These are phyloP conservation scores for Drusus annulatus DNA, from an alignment of 1,140 invertebrate genomes.

Conservation along the genomic window DNA sequence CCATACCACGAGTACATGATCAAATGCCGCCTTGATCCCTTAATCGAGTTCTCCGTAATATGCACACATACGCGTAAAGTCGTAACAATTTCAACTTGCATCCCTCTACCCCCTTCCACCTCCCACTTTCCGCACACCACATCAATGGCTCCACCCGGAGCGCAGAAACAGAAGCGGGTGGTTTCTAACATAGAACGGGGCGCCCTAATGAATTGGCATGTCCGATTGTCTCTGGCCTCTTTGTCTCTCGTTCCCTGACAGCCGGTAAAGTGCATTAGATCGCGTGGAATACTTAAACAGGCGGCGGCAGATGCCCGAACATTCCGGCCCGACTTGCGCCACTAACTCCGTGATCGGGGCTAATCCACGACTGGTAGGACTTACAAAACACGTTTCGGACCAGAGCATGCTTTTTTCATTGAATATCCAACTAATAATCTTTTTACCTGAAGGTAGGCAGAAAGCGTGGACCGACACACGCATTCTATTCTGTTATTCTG, in stretches of 20 bases:
- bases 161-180: not conserved
- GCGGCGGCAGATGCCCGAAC: constrained; percentile 43
- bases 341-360: constrained; percentile 46
- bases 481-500: too few relatives aligned
- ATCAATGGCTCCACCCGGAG: not conserved
- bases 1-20: too few relatives aligned
- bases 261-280: constrained; percentile 49
- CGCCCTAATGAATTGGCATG: constrained; percentile 34
- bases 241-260: constrained; percentile 13
- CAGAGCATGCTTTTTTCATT: not conserved
- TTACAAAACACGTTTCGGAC: not conserved
- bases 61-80: too few relatives aligned
- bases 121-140: not conserved
- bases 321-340: constrained; percentile 37
- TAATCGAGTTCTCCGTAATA: too few relatives aligned
- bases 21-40: too few relatives aligned
- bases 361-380: constrained; percentile 22
- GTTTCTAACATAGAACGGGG: too few relatives aligned
- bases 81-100: too few relatives aligned
- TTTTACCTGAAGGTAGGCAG: too few relatives aligned
- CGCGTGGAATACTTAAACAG: constrained; percentile 51
- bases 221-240: constrained; percentile 23
- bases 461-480: too few relatives aligned
- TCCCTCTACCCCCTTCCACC: not conserved
- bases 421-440: too few relatives aligned